A percentile compares a stretch with the other conserved stretches of the same genome.
These are phyloP conservation scores for Rhagophthalmus giganteus DNA, from an alignment of 2,888 invertebrate species.

Conservation along the genomic window DNA sequence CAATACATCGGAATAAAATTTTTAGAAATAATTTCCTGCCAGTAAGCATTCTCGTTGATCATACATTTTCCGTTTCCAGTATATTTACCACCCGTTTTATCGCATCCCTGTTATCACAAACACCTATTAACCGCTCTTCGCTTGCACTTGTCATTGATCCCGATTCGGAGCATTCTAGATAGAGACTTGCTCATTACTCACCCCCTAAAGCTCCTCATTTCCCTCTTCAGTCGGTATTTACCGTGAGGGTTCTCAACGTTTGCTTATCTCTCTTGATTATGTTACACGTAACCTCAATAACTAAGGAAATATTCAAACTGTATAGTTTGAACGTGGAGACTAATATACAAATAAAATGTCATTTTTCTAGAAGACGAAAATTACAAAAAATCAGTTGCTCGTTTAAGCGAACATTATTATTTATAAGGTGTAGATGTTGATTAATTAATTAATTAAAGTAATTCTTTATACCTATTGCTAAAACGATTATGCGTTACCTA, in stretches of 20 bases:
- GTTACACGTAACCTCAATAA: constrained; percentile 51
- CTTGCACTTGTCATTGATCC: constrained; percentile 57
- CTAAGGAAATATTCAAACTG: constrained; percentile 34
- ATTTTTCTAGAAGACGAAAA: too few species aligned
- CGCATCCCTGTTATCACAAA: constrained; percentile 55
- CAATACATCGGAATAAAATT: too few species aligned
- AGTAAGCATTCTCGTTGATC: constrained; percentile 54
- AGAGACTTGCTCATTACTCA: constrained; percentile 51
- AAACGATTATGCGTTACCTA: too few species aligned
- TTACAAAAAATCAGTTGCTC: too few species aligned
- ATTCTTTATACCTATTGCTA: too few species aligned
- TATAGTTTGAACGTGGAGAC: constrained; percentile 5
- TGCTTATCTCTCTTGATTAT: constrained; percentile 52
- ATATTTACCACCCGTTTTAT: constrained; percentile 52
- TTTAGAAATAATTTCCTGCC: constrained; percentile 51
- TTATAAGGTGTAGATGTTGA: too few species aligned
- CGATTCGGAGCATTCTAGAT: constrained; percentile 47
- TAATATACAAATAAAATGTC: not conserved
- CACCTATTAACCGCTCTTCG: constrained; percentile 53
- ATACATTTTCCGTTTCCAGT: constrained; percentile 57
- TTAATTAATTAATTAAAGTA: too few species aligned
- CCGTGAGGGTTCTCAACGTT: constrained; percentile 43
- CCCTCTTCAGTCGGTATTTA: constrained; percentile 47
- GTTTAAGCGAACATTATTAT: too few species aligned
- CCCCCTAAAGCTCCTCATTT: constrained; percentile 51